Evolutionary conservation across 1,140 invertebrate species (phyloP), one percentile per base, ranked within the genome.

Genomic region (Tribolium madens): DNA sequence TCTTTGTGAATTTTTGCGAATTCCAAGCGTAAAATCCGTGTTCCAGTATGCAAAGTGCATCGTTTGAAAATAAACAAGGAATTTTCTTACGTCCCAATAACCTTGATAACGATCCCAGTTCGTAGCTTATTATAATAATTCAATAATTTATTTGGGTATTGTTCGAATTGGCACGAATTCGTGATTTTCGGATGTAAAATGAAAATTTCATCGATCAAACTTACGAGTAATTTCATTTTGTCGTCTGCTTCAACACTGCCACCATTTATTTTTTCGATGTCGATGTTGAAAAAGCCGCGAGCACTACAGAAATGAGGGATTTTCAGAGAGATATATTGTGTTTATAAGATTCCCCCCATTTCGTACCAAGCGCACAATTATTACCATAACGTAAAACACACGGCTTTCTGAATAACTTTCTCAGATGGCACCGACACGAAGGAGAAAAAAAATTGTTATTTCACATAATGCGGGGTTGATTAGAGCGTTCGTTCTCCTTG

Each of bases 331-430:
- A 50, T 72, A 72, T 72, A 50, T 72, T 72, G 31, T n/a, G 47
- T 72, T 50, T 72, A 72, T 72, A 72, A 72, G 70, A 71, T 71
- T 48, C 18, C 70, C 68, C 46, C 70, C 70, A 72, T 72, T 72
- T 47, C 50, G 57, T 64, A 64, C 57, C 57, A 64, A 52, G 70
- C 50, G 46, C 50, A 72, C 50, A 72, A 72, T 48, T 52, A 72
- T 72, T 72, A 72, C 46, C 70, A 72, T 72, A 72, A 72, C 36
- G 47, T 46, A 71, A 71, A 71, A 42, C 42, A 47, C 36, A 26
- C 50, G 47, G 50, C 70, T 72, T 72, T 72, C 70, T 13, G 70
- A 52, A 72, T 52, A 72, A 72, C 70, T 72, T 72, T 72, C 70
- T 52, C 70, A 72, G 70, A 50, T 72, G 50, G 70, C 50, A 72